Evolutionary conservation across 2,888 invertebrate species (phyloP), one percentile per base, ranked within the genome.

Genomic region (Lasioglossum morio): DNA sequence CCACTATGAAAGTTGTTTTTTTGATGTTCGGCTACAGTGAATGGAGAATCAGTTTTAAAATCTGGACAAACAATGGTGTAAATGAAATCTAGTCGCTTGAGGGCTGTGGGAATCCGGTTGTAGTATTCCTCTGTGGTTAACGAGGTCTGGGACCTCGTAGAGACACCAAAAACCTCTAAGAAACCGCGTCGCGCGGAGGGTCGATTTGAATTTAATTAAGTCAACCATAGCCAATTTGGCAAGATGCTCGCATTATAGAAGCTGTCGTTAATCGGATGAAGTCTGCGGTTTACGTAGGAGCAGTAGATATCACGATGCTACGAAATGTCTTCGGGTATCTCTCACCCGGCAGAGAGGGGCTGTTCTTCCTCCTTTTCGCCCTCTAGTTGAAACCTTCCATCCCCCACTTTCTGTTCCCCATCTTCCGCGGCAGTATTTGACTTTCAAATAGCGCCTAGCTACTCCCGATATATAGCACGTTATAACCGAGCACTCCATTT

Each of bases 221-320:
- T 82, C 76, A 75, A 77, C 84, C 85, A 84, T 85, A 87, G 91
- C 83, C 87, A 91, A 91, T 91, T 91, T 89, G 91, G 89, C 90
- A 89, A 81, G 91, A 87, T 86, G 91, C 90, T 91, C 85, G 89
- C 89, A 82, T 91, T 91, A 91, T 85, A 87, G 90, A 74, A 85
- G 89, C 89, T 81, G 83, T 87, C 87, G 88, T 92, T 93, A 92
- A 92, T 92, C 91, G 92, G 90, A 92, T 92, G 87, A 92, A 92
- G 91, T 91, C 87, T 89, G 90, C 90, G 88, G 88, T 91, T 87
- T 86, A 72, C 77, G 84, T 86, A 85, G 81, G 82, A 84, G 84
- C 82, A 73, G 82, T 77, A 84, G 90, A 89, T 92, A 92, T 91
- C 91, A 89, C 88, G 80, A 87, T 83, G 87, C 83, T 88, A 89